Conservation (phyloP, 2,113 vertebrate genomes). For the Tor tambroides region DNA sequence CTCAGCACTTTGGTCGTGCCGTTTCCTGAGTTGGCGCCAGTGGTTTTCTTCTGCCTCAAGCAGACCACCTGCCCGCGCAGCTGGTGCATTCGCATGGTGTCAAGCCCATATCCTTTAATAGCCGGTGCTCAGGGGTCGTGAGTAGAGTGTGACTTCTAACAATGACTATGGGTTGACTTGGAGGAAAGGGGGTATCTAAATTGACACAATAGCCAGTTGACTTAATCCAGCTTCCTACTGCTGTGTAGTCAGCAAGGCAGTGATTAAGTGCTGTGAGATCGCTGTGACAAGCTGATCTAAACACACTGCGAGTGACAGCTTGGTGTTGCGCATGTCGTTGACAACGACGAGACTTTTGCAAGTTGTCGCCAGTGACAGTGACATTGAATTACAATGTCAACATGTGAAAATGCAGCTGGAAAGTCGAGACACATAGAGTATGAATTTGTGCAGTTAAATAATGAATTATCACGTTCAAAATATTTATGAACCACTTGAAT, state of each 20-base stretch:
- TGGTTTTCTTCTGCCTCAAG: conserved; percentile 97
- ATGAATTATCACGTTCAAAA: background rate
- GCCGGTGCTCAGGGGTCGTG: background rate
- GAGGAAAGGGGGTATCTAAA: conserved; percentile 18
- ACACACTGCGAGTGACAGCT: conserved; percentile 17
- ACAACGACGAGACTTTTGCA: background rate
- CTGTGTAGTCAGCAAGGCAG: conserved; percentile 16
- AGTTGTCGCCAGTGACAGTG: conserved; percentile 12
- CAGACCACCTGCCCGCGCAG: conserved; percentile 95
- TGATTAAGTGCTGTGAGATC: conserved; percentile 40
- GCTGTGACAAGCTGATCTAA: conserved; percentile 29
- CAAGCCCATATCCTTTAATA: conserved; percentile 96
- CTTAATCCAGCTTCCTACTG: conserved; percentile 16
- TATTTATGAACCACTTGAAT: conserved; percentile 6
- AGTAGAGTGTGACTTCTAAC: conserved; percentile 1
- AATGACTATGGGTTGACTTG: background rate
- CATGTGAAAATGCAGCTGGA: conserved; percentile 7
- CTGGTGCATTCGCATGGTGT: conserved; percentile 99
- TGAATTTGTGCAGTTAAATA: conserved; percentile 27
- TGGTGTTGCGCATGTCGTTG: background rate
- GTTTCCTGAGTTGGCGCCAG: conserved; percentile 90
- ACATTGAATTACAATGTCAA: conserved; percentile 17
- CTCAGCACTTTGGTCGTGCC: conserved; percentile 83
- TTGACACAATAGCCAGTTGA: background rate
- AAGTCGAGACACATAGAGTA: conserved; percentile 8